phyloP scores from a whole-genome alignment of 2,888 invertebrate genomes.

The Poecilobothrus nobilitatus region DNA sequence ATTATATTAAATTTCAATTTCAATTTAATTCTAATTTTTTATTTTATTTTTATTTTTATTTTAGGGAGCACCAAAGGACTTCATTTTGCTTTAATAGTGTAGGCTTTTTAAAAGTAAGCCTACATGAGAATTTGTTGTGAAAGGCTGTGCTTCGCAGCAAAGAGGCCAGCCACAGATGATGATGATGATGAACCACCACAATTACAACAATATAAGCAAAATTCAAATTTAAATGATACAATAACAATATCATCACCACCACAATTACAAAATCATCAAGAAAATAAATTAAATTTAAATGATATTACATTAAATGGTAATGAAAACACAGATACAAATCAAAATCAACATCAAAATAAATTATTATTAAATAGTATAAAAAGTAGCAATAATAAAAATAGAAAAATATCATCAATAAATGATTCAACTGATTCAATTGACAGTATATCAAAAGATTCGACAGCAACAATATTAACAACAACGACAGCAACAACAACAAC shows the following conservation, averaged over 20 bases:
- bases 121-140: constrained; percentile 89
- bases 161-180: constrained; percentile 72
- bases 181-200: constrained; percentile 55
- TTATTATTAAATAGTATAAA: constrained; percentile 12
- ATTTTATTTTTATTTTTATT: background rate
- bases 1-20: too few relatives aligned
- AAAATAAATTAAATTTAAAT: background rate
- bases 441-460: constrained; percentile 19
- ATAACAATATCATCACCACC: constrained; percentile 24
- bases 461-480: constrained; percentile 16
- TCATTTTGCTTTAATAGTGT: constrained; percentile 32
- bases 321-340: constrained; percentile 7
- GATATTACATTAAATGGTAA: constrained; percentile 9
- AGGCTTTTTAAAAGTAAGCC: constrained; percentile 48
- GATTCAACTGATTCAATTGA: constrained; percentile 22
- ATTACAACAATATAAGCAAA: constrained; percentile 29
- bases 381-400: constrained; percentile 28
- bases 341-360: constrained; percentile 10
- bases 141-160: constrained; percentile 82
- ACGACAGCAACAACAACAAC: constrained; percentile 15
- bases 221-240: constrained; percentile 22
- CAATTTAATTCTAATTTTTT: too few relatives aligned
- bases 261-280: constrained; percentile 18
- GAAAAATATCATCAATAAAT: constrained; percentile 26
- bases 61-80: constrained; percentile 11